A percentile compares a stretch with the other conserved stretches of the same genome.
Conservation (phyloP, 2,113 vertebrate genomes). For the Rostratula benghalensis region DNA sequence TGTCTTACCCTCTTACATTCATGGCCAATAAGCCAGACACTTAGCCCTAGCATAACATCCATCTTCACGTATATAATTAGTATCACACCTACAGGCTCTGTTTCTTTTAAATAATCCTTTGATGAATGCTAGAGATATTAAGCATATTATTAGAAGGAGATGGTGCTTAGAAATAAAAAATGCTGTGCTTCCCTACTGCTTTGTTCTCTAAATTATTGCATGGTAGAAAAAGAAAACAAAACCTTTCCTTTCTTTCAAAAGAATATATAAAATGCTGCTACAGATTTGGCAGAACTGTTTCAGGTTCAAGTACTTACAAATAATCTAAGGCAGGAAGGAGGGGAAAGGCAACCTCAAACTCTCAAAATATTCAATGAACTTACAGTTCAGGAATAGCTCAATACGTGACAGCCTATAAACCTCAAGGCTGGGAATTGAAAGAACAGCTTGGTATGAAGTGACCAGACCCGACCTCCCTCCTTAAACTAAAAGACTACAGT, state of each 20-base stretch:
- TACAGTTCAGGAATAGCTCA: background rate
- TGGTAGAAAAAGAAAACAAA: background rate
- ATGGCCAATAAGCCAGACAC: slow-evolving; percentile 18
- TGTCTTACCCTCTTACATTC: slow-evolving; percentile 7
- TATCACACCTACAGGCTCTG: slow-evolving; percentile 64
- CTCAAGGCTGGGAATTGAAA: slow-evolving; percentile 7
- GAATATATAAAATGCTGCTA: background rate
- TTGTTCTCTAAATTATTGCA: slow-evolving; percentile 40
- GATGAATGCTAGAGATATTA: slow-evolving; percentile 59
- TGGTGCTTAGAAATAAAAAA: slow-evolving; percentile 8
- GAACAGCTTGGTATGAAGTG: background rate
- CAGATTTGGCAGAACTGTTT: background rate
- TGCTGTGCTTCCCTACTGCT: background rate
- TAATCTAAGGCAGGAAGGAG: background rate
- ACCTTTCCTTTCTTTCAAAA: background rate
- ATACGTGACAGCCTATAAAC: slow-evolving; percentile 11
- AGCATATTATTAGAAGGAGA: slow-evolving; percentile 40
- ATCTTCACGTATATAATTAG: slow-evolving; percentile 58
- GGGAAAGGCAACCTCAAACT: background rate
- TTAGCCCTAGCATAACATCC: slow-evolving; percentile 28
- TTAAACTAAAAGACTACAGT: background rate
- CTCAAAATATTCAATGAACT: slow-evolving; percentile 30
- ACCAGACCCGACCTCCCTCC: slow-evolving; percentile 52
- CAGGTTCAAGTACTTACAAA: background rate
- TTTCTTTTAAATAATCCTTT: slow-evolving; percentile 66